Evolutionary conservation across 2,888 invertebrate species (phyloP).

Genomic region (Chaetogeoica ovagalla): DNA sequence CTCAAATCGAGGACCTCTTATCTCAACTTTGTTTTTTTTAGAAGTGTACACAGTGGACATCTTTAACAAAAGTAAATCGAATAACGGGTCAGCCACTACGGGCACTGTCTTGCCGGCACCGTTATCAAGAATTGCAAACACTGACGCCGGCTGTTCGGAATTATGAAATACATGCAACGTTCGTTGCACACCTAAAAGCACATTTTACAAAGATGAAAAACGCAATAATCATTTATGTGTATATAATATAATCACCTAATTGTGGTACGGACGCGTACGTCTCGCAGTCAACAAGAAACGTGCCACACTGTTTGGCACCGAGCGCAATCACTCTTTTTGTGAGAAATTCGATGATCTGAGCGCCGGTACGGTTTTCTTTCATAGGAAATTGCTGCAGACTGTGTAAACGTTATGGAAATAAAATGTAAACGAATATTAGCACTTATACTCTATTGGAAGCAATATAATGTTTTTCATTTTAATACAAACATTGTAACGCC

Average conservation of each 20-base stretch:
- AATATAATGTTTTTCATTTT: neutral
- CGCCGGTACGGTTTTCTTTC: slow-evolving; percentile 86
- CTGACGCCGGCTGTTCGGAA: slow-evolving; percentile 92
- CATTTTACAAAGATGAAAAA: neutral
- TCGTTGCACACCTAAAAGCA: slow-evolving; percentile 69
- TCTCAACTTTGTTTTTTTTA: slow-evolving; percentile 86
- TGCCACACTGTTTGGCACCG: slow-evolving; percentile 85
- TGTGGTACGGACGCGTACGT: slow-evolving; percentile 82
- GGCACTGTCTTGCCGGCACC: slow-evolving; percentile 79
- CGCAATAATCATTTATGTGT: neutral
- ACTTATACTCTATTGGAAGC: neutral
- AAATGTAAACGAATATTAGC: neutral
- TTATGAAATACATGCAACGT: slow-evolving; percentile 93
- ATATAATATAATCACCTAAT: slow-evolving; percentile 62
- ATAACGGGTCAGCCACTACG: slow-evolving; percentile 85
- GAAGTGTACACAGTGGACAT: slow-evolving; percentile 84
- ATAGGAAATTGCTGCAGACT: slow-evolving; percentile 85
- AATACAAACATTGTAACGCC: slow-evolving; percentile 49
- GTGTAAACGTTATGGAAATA: slow-evolving; percentile 58
- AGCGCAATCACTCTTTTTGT: slow-evolving; percentile 82
- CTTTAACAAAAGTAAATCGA: slow-evolving; percentile 88
- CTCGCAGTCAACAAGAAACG: slow-evolving; percentile 93
- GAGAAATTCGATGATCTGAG: slow-evolving; percentile 83
- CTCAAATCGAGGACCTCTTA: slow-evolving; percentile 85
- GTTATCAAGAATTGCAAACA: slow-evolving; percentile 87